Base-by-base conservation (phyloP, 2,113 vertebrate species). In the Coregonus clupeaformis region DNA sequence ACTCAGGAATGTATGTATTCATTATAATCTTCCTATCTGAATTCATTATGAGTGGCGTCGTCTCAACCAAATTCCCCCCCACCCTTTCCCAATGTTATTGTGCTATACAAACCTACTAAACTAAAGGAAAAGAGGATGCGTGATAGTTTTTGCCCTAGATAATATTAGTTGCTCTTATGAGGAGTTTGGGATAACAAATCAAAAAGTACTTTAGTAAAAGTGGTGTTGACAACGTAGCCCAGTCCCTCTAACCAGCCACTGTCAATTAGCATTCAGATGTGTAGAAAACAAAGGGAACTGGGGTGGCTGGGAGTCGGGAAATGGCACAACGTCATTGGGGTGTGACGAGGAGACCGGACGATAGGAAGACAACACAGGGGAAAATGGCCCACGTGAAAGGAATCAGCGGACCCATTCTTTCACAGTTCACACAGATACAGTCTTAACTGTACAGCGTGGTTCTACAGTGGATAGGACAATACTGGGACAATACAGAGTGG, bases 401-500 rank as follows among this genome's bases (percentile, higher is more conserved):
- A 76, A 80, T 80, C 77, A 80, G 80, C 72, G 76, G 71, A 77
- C 72, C 76, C 69, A 80, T 60, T 60, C n/a, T 24, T 22, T 60
- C 1, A 24, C 73, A 72, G 78, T 22, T 60, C 20, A n/a, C 18
- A 22, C 74, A 73, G 78, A 82, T 75, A 79, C 82, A 69, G 77
- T 73, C 74, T 80, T 70, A 79, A 87, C 73, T 85, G 79, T 86
- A 84, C 84, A 87, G 83, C 64, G 75, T 82, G 80, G 81, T 75
- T 82, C 71, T 36, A 78, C 64, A 78, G 68, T 71, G 78, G 66
- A 22, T 70, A 77, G 73, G 27, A 87, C 79, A 84, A 87, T 86
- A 83, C 83, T 7, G 30, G 30, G 30, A 32, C 45, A 49, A 49
- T 16, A 69, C 72, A 52, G 29, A 75, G 75, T 87, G 79, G 83